Evolutionary conservation across 2,797 vertebrate species (phyloP).

Genomic region (Chromis chromis): DNA sequence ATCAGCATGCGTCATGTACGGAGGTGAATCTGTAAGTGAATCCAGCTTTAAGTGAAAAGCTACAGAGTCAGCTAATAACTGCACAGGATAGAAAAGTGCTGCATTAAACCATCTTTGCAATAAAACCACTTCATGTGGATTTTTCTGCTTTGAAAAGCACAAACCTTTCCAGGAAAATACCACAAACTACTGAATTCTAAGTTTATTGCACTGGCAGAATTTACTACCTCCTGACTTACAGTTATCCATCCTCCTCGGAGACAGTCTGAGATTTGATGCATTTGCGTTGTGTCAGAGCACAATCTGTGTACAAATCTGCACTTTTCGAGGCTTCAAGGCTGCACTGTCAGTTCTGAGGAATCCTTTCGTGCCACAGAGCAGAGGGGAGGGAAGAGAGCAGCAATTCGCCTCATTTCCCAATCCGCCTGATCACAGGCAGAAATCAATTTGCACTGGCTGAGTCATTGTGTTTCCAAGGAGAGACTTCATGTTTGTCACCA

Average conservation of each 20-base stretch:
- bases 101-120: background rate
- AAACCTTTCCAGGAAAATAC: slow-evolving; percentile 14
- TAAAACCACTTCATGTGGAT: slow-evolving; percentile 1
- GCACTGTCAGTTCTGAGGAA: slow-evolving; percentile 30
- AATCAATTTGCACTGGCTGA: slow-evolving; percentile 38
- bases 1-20: too few relatives aligned
- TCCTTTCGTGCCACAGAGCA: slow-evolving; percentile 14
- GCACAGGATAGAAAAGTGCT: slow-evolving; percentile 20
- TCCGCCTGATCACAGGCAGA: slow-evolving; percentile 22
- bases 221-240: background rate
- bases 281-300: slow-evolving; percentile 10
- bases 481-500: slow-evolving; percentile 7
- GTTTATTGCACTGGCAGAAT: background rate
- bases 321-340: slow-evolving; percentile 41
- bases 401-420: slow-evolving; percentile 21
- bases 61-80: slow-evolving; percentile 16
- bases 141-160: slow-evolving; percentile 12
- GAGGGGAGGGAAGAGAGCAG: slow-evolving; percentile 19
- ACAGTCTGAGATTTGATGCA: slow-evolving; percentile 23
- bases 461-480: slow-evolving; percentile 33
- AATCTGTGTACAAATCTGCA: slow-evolving; percentile 17
- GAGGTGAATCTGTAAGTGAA: background rate
- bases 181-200: slow-evolving; percentile 20
- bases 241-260: slow-evolving; percentile 18
- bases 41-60: slow-evolving; percentile 8